Percentiles rank a stretch among this genome's conserved stretches.
These are phyloP conservation scores for Paralinhomoeus sp. DNA, from an alignment of 2,888 invertebrate species.

Conservation along the genomic window DNA sequence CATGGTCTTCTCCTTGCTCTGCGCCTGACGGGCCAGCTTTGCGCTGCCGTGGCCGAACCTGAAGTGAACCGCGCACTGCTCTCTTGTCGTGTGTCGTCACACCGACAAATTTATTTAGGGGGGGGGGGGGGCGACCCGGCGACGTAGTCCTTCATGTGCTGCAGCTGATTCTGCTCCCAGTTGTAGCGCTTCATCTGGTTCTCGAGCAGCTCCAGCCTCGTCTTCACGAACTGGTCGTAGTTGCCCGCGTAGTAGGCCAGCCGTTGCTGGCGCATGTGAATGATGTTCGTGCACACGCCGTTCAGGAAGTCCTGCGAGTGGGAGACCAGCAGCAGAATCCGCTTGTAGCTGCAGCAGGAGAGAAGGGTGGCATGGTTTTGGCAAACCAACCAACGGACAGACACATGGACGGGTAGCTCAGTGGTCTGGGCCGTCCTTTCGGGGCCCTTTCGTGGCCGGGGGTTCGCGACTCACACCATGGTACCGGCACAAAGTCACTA, in stretches of 20 bases:
- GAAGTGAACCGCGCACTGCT: slow-evolving; percentile 93
- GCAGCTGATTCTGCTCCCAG: slow-evolving; percentile 98
- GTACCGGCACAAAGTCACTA: too few species aligned
- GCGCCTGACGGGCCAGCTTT: slow-evolving; percentile 89
- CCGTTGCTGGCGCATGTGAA: slow-evolving; percentile 75
- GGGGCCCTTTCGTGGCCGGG: too few species aligned
- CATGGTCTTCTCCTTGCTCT: slow-evolving; percentile 94
- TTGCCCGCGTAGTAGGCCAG: slow-evolving; percentile 84
- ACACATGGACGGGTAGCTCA: too few species aligned
- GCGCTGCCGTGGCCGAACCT: slow-evolving; percentile 98
- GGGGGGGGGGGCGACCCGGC: not conserved
- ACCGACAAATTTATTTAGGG: not conserved
- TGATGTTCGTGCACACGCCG: slow-evolving; percentile 69
- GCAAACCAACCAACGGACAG: too few species aligned
- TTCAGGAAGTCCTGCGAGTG: slow-evolving; percentile 98
- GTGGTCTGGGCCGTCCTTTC: too few species aligned
- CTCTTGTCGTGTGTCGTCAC: slow-evolving; percentile 10
- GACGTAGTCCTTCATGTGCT: slow-evolving; percentile 71
- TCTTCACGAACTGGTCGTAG: slow-evolving; percentile 85
- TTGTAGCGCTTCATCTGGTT: slow-evolving; percentile 98
- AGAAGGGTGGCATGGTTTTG: too few species aligned
- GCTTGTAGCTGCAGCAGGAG: slow-evolving; percentile 51
- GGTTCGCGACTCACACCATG: too few species aligned
- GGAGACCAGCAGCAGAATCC: slow-evolving; percentile 86
- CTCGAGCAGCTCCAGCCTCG: slow-evolving; percentile 73